A percentile compares a stretch with the other conserved stretches of the same genome.
phyloP scores from a whole-genome alignment of 2,113 vertebrate species.

The Penelope pileata region DNA sequence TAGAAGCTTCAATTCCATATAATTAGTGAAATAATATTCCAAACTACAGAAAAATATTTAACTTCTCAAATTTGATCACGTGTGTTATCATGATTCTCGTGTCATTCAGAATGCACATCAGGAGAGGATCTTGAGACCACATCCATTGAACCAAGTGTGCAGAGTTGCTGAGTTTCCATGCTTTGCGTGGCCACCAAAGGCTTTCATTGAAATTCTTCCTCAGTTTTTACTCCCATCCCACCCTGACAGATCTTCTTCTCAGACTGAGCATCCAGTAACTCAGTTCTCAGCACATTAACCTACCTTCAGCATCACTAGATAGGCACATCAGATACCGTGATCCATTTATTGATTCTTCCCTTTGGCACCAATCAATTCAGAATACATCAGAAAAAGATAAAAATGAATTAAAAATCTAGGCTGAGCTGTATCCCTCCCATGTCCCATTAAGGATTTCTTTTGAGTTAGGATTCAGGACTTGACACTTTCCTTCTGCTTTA shows the following conservation, averaged over 20 bases:
- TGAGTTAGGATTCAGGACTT: not conserved
- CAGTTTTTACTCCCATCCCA: not conserved
- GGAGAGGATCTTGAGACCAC: not conserved
- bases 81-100: not conserved
- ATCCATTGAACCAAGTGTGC: not conserved
- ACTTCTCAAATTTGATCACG: not conserved
- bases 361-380: not conserved
- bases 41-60: not conserved
- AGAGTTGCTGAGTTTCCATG: not conserved
- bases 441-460: not conserved
- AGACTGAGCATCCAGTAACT: not conserved
- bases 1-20: not conserved
- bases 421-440: not conserved
- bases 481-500: not conserved
- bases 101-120: not conserved
- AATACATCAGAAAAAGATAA: not conserved
- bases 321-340: not conserved
- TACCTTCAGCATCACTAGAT: not conserved
- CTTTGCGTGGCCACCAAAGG: not conserved
- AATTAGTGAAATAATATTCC: not conserved
- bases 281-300: not conserved
- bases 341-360: not conserved
- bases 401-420: not conserved
- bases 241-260: not conserved
- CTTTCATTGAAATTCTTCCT: not conserved